Evolutionary conservation across 2,797 vertebrate species (phyloP).

Genomic region (Nyctalus aviator): DNA sequence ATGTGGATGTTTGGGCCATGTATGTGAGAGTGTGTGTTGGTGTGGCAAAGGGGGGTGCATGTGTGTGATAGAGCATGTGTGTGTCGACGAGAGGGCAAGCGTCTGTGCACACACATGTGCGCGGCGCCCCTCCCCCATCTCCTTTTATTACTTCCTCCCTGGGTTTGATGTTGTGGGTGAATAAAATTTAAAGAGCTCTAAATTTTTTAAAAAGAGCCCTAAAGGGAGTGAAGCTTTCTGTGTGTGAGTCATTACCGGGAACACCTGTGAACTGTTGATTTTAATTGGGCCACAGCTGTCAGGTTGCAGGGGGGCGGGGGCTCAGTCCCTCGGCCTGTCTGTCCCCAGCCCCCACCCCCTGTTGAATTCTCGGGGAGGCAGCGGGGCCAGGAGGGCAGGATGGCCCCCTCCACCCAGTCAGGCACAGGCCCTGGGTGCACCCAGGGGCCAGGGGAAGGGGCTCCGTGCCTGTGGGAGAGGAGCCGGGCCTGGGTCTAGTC

Average conservation of each 20-base stretch:
- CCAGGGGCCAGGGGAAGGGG: background rate
- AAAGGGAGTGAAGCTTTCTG: conserved; percentile 86
- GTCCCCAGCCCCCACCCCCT: conserved; percentile 10
- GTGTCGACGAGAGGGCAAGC: background rate
- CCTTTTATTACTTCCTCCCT: conserved; percentile 88
- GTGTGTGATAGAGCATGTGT: background rate
- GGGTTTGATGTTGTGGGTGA: conserved; percentile 89
- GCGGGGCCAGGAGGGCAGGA: background rate
- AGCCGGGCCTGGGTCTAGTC: background rate
- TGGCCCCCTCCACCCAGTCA: background rate
- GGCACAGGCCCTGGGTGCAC: background rate
- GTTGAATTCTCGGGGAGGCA: background rate
- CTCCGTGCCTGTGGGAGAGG: background rate
- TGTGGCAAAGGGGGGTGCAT: background rate
- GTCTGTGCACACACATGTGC: background rate
- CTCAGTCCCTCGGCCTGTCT: conserved; percentile 79
- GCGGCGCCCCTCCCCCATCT: conserved; percentile 71
- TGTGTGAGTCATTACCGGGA: conserved; percentile 87
- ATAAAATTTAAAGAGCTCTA: conserved; percentile 91
- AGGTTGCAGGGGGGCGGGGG: conserved; percentile 81
- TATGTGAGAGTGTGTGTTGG: background rate
- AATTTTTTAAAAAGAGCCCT: conserved; percentile 89
- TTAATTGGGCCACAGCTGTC: conserved; percentile 90
- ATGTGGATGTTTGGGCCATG: background rate
- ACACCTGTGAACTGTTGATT: conserved; percentile 89